Conservation (phyloP, 2,888 invertebrate genomes). For the Hirtodrosophila confusa region DNA sequence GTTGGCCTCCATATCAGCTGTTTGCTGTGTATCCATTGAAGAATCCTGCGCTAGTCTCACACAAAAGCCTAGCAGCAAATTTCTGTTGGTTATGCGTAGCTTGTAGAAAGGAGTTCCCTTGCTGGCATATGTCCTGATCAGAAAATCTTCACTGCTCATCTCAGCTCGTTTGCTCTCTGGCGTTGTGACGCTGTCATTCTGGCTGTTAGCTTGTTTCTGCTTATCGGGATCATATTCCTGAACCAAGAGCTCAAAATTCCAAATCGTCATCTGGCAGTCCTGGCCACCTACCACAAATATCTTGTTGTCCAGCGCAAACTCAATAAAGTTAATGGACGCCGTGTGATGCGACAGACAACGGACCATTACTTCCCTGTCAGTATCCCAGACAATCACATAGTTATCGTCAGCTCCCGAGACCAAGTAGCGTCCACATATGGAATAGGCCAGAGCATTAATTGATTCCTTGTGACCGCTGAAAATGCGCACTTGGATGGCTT, state of each 20-base stretch:
- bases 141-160: constrained; percentile 6
- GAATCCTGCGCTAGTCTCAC: not conserved
- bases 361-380: constrained; percentile 31
- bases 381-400: constrained; percentile 57
- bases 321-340: constrained; percentile 32
- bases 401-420: constrained; percentile 52
- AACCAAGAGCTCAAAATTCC: constrained; percentile 55
- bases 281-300: constrained; percentile 46
- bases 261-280: constrained; percentile 48
- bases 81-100: constrained; percentile 38
- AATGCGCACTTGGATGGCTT: constrained; percentile 51
- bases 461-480: constrained; percentile 44
- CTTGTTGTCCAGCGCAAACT: constrained; percentile 48
- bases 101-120: constrained; percentile 34
- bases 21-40: fast-evolving
- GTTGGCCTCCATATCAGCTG: fast-evolving
- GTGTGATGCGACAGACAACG: constrained; percentile 37
- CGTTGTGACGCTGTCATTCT: not conserved
- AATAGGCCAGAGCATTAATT: constrained; percentile 43
- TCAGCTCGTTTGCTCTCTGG: not conserved
- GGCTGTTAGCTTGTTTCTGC: not conserved
- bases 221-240: constrained; percentile 13
- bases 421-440: constrained; percentile 56
- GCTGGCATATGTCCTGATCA: constrained; percentile 35
- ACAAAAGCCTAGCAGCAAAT: constrained; percentile 48